phyloP scores from a whole-genome alignment of 2,797 vertebrate genomes.

The Coendou prehensilis region DNA sequence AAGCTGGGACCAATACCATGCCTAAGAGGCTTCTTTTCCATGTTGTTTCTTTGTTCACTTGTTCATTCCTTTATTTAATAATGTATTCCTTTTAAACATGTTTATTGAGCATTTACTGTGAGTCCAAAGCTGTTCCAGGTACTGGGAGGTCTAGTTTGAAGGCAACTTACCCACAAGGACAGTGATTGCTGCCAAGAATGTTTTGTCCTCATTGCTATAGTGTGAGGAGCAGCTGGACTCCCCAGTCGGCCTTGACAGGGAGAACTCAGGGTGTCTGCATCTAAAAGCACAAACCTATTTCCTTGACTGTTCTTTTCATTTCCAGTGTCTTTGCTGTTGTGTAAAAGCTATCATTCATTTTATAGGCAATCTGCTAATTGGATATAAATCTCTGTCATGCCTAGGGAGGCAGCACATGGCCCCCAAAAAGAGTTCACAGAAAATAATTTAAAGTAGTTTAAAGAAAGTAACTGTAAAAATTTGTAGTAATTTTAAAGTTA shows the following conservation, averaged over 20 bases:
- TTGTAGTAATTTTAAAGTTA: not conserved
- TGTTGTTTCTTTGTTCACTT: constrained; percentile 1
- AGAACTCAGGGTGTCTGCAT: constrained; percentile 40
- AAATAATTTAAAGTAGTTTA: constrained; percentile 59
- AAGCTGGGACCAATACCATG: not conserved
- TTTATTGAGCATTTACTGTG: constrained; percentile 68
- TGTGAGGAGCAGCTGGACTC: constrained; percentile 32
- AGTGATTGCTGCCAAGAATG: constrained; percentile 64
- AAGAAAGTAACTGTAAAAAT: constrained; percentile 49
- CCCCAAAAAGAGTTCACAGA: not conserved
- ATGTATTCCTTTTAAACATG: not conserved
- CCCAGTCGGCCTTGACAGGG: constrained; percentile 48
- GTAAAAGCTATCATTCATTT: constrained; percentile 53
- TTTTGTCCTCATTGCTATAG: constrained; percentile 30
- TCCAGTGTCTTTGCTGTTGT: constrained; percentile 8
- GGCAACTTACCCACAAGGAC: constrained; percentile 61
- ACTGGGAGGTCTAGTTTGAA: constrained; percentile 64
- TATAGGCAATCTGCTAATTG: constrained; percentile 7
- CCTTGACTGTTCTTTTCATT: constrained; percentile 18
- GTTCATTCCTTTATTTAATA: constrained; percentile 15
- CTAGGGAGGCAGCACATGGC: constrained; percentile 20
- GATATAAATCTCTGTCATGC: constrained; percentile 31
- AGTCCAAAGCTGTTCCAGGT: not conserved
- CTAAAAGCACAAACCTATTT: constrained; percentile 26
- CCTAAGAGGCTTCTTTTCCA: not conserved